Conservation (phyloP, 2,797 vertebrate species). For the Poeciliopsis presidionis region DNA sequence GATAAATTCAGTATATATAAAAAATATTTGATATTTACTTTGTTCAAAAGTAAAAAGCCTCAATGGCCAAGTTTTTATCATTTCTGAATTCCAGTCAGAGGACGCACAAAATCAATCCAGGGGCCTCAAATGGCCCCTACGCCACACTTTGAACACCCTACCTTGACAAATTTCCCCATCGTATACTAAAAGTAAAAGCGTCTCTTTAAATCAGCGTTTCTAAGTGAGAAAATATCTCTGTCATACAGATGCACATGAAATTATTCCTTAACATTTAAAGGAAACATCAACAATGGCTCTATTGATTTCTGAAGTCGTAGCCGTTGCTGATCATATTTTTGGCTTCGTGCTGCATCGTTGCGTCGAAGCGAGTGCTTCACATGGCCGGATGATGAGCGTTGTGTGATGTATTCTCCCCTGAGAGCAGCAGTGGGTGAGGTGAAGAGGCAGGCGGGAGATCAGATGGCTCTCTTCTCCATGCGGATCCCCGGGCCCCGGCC, state of each 20-base stretch:
- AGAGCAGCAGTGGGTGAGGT: slow-evolving; percentile 56
- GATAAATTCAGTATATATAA: no score
- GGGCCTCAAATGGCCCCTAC: no score
- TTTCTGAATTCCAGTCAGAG: no score
- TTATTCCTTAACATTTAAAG: background rate
- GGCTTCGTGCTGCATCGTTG: slow-evolving; percentile 15
- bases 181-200: background rate
- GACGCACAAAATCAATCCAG: no score
- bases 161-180: background rate
- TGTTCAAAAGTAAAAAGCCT: no score
- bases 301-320: background rate
- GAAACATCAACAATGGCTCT: background rate
- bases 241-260: background rate
- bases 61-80: no score
- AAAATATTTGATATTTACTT: no score
- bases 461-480: slow-evolving; percentile 63
- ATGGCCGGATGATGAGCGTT: slow-evolving; percentile 16
- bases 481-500: slow-evolving; percentile 55
- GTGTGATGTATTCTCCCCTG: slow-evolving; percentile 43
- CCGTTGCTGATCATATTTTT: background rate
- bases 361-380: background rate
- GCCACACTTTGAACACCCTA: no score
- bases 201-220: background rate
- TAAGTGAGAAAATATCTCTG: background rate
- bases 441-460: slow-evolving; percentile 64